These are phyloP conservation scores for Agrochola macilenta DNA, from an alignment of 2,888 invertebrate genomes.

Conservation along the genomic window DNA sequence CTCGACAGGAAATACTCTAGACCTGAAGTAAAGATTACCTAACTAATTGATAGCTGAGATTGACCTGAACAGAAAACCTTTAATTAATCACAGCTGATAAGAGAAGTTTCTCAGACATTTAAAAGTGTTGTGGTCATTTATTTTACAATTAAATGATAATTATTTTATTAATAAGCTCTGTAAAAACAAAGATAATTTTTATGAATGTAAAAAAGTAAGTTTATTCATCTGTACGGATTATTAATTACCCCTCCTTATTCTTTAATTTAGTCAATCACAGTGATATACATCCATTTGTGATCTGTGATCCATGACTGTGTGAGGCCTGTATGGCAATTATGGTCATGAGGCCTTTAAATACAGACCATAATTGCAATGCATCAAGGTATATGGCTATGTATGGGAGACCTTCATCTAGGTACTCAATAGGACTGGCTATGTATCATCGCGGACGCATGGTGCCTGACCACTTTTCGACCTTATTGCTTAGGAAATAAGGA, in stretches of 20 bases:
- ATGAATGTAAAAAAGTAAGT: constrained; percentile 4
- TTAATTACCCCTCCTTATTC: neutral
- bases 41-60: constrained; percentile 11
- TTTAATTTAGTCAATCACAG: neutral
- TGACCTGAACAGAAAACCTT: constrained; percentile 25
- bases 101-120: constrained; percentile 8
- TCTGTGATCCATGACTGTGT: no score
- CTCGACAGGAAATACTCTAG: constrained; percentile 4
- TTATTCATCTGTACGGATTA: neutral
- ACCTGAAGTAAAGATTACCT: constrained; percentile 22
- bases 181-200: constrained; percentile 16
- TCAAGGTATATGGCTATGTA: neutral
- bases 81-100: constrained; percentile 14
- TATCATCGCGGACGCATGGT: no score
- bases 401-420: neutral
- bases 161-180: constrained; percentile 1
- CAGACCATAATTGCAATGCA: neutral
- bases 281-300: no score
- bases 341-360: neutral
- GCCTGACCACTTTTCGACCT: no score
- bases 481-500: no score
- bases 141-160: constrained; percentile 30
- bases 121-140: constrained; percentile 13
- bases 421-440: neutral
- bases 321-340: neutral